Evolutionary conservation across 2,113 vertebrate species (phyloP).

Genomic region (Pao palembangensis): DNA sequence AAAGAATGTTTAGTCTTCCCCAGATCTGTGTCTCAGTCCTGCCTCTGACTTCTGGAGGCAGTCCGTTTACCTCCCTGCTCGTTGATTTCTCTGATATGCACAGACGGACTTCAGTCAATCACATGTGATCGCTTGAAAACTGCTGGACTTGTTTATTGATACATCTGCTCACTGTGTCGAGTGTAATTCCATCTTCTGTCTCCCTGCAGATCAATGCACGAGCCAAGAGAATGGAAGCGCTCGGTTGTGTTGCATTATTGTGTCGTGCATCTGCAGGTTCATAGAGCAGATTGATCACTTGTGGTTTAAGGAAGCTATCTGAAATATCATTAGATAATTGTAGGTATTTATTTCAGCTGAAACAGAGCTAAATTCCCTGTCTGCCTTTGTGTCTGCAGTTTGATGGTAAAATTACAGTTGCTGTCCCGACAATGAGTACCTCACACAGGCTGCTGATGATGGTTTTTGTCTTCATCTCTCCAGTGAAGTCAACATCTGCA

Average conservation of each 20-base stretch:
- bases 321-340: constrained; percentile 58
- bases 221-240: constrained; percentile 36
- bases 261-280: constrained; percentile 29
- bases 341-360: constrained; percentile 51
- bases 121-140: constrained; percentile 5
- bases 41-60: no score
- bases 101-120: no score
- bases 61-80: no score
- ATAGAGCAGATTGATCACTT: constrained; percentile 45
- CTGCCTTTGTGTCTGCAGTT: constrained; percentile 20
- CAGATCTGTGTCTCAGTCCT: no score
- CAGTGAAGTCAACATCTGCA: no score
- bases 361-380: constrained; percentile 5
- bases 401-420: constrained; percentile 34
- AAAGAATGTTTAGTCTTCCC: no score
- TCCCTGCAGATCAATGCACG: constrained; percentile 41
- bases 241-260: constrained; percentile 40
- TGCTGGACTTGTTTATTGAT: constrained; percentile 19
- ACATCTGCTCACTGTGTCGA: constrained; percentile 7
- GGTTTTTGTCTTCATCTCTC: no score
- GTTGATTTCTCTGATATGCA: no score
- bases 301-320: constrained; percentile 38
- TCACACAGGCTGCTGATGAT: no score
- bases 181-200: constrained; percentile 28
- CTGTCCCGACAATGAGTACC: constrained; percentile 4